Percentiles rank a stretch among this genome's conserved stretches.
Conservation (phyloP, 2,113 vertebrate species). For the Paratilapia polleni region DNA sequence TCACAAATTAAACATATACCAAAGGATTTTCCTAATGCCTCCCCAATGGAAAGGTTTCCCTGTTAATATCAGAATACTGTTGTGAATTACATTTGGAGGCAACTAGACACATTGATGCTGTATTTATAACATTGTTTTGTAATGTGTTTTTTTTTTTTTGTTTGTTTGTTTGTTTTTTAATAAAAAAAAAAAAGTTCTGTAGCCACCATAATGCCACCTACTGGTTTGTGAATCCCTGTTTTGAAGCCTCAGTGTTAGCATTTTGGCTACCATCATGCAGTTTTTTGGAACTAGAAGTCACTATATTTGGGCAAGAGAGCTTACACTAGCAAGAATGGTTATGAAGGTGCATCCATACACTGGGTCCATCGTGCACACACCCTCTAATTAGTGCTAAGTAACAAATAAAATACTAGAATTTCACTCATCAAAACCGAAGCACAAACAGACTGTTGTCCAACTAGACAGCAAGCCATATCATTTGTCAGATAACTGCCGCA, state of each 20-base stretch:
- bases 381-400: not conserved
- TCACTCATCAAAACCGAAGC: not conserved
- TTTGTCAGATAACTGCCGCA: not conserved
- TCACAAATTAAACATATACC: not conserved
- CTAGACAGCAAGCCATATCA: not conserved
- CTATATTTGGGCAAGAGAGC: too few relatives aligned
- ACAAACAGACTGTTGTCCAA: not conserved
- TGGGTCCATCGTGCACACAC: not conserved
- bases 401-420: not conserved
- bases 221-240: not conserved
- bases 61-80: not conserved
- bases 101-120: not conserved
- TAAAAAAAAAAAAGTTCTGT: not conserved
- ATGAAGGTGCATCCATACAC: not conserved
- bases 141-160: too few relatives aligned
- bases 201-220: not conserved
- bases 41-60: not conserved
- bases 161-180: accelerated
- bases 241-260: not conserved
- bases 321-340: not conserved
- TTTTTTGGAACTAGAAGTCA: not conserved
- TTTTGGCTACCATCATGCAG: too few relatives aligned
- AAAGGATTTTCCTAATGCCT: not conserved
- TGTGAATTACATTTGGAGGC: not conserved
- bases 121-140: not conserved